Conservation (phyloP, 2,113 vertebrate species). For the Poeciliopsis turrubarensis region DNA sequence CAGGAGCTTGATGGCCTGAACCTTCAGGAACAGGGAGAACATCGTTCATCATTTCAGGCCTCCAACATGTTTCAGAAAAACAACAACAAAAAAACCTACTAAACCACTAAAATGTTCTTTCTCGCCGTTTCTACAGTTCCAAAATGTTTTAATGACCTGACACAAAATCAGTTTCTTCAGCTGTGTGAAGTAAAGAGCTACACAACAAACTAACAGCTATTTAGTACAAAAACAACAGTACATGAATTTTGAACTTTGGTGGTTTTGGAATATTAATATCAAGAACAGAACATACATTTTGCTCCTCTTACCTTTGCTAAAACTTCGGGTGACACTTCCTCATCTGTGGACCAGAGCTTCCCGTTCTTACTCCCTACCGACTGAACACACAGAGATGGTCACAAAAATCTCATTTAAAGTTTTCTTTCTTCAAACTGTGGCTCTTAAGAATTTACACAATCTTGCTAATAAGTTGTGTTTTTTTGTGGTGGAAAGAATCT, state of each 20-base stretch:
- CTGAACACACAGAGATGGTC: slow-evolving; percentile 67
- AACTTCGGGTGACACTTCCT: slow-evolving; percentile 97
- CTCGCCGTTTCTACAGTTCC: too few species aligned
- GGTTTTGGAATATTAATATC: not conserved
- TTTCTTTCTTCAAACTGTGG: not conserved
- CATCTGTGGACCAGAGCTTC: slow-evolving; percentile 96
- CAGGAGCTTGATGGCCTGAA: slow-evolving; percentile 97
- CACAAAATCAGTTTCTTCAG: not conserved
- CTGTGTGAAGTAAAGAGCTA: not conserved
- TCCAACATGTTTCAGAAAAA: not conserved
- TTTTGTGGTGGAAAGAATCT: too few species aligned
- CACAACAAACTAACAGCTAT: not conserved
- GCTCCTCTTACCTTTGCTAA: slow-evolving; percentile 88
- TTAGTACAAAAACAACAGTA: too few species aligned
- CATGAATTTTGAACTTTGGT: not conserved
- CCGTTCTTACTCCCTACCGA: slow-evolving; percentile 97
- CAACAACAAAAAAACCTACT: not conserved
- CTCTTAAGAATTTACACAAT: not conserved
- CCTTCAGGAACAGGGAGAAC: slow-evolving; percentile 73
- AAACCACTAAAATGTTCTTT: too few species aligned
- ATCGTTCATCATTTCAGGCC: not conserved
- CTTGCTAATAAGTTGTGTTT: too few species aligned
- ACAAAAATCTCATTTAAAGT: not conserved
- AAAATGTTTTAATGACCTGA: too few species aligned
- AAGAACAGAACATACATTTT: not conserved